phyloP scores from a whole-genome alignment of 2,113 vertebrate species.

The Lampris incognitus region DNA sequence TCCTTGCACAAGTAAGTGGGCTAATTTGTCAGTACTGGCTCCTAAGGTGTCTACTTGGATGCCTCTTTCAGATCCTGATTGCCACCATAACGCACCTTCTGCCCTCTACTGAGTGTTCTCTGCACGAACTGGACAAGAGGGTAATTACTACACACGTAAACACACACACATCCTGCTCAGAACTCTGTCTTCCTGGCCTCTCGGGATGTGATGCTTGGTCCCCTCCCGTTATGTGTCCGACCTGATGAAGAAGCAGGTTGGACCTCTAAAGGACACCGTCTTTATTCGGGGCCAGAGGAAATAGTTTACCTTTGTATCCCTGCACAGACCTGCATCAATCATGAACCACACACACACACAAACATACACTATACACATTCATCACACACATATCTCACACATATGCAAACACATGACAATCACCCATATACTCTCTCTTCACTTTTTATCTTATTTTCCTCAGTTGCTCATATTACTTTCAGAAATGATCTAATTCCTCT shows the following conservation, averaged over 20 bases:
- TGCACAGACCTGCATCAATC: no score
- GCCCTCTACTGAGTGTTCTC: constrained; percentile 93
- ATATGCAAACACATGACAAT: no score
- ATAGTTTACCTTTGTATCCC: no score
- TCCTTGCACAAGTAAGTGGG: not conserved
- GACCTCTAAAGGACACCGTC: no score
- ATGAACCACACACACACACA: no score
- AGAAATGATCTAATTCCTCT: not conserved
- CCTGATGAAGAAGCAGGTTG: no score
- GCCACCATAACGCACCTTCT: constrained; percentile 97
- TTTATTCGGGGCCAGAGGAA: no score
- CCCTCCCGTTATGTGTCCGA: no score
- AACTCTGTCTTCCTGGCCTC: not conserved
- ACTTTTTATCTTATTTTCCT: no score
- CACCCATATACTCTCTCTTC: no score
- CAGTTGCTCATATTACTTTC: not conserved
- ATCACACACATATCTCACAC: no score
- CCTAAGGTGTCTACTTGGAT: not conserved
- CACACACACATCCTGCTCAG: not conserved
- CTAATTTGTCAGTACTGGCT: not conserved
- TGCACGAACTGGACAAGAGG: constrained; percentile 96
- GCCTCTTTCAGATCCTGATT: constrained; percentile 89
- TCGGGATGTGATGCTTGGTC: no score
- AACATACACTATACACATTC: not conserved
- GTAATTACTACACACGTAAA: constrained; percentile 75